Conservation (phyloP, 2,797 vertebrate species). For the Lycodopsis pacificus region DNA sequence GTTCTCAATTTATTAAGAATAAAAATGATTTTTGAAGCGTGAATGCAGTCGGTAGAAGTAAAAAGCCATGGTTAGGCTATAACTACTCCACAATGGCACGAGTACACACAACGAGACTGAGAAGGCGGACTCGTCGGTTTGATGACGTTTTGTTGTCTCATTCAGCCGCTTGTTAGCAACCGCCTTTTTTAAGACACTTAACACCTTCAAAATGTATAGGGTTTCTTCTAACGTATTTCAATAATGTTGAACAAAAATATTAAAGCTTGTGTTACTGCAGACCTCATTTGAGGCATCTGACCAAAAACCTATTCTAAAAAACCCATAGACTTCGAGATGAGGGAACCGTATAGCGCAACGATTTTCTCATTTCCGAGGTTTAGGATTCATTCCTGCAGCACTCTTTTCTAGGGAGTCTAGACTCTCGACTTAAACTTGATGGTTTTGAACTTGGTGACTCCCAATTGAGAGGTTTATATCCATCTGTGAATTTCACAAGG, state of each 20-base stretch:
- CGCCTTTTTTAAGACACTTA: too few species aligned
- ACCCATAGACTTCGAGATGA: not conserved
- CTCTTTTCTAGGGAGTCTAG: not conserved
- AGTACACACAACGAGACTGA: too few species aligned
- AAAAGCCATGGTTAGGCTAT: too few species aligned
- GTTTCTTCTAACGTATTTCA: not conserved
- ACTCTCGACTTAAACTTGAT: not conserved
- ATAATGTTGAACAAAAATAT: not conserved
- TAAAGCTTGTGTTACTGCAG: not conserved
- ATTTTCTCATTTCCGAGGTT: not conserved
- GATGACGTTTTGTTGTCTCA: too few species aligned
- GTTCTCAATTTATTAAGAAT: not conserved
- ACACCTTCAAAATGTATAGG: not conserved
- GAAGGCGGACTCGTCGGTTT: too few species aligned
- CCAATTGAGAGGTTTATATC: not conserved
- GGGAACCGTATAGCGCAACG: not conserved
- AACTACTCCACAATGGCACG: too few species aligned
- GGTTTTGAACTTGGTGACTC: constrained; percentile 10
- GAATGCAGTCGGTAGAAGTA: not conserved
- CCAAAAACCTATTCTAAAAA: not conserved
- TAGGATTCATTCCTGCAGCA: not conserved
- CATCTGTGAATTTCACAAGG: constrained; percentile 4
- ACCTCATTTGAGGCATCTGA: not conserved
- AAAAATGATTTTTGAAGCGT: not conserved
- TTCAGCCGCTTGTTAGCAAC: too few species aligned